Conservation (phyloP, 2,888 invertebrate genomes). For the Phengaris arion region DNA sequence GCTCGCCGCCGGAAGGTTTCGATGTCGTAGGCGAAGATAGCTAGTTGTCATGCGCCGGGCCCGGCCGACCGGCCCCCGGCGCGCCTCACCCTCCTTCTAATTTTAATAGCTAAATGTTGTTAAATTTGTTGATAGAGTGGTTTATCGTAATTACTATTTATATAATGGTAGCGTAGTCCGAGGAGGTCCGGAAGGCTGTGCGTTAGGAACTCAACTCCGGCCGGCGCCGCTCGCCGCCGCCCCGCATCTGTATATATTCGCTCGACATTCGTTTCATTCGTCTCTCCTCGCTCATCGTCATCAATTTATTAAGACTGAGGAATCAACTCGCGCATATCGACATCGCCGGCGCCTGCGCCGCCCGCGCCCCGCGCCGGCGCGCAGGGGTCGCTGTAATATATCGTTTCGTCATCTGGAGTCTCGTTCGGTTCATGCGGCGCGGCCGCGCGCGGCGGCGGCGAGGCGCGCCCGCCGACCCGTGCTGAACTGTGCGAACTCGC, state of each 20-base stretch:
- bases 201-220: slow-evolving; percentile 66
- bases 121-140: slow-evolving; percentile 77
- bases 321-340: slow-evolving; percentile 77
- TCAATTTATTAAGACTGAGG: slow-evolving; percentile 79
- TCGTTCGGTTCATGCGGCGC: slow-evolving; percentile 58
- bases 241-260: slow-evolving; percentile 70
- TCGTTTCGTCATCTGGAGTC: slow-evolving; percentile 60
- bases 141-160: slow-evolving; percentile 68
- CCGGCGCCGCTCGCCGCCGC: slow-evolving; percentile 40
- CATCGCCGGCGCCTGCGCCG: slow-evolving; percentile 65
- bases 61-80: slow-evolving; percentile 41
- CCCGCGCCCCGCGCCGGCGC: slow-evolving; percentile 32
- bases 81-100: slow-evolving; percentile 62
- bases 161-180: slow-evolving; percentile 58
- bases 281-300: slow-evolving; percentile 77
- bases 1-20: slow-evolving; percentile 58
- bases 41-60: slow-evolving; percentile 53
- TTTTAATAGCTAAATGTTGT: slow-evolving; percentile 79
- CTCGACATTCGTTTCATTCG: slow-evolving; percentile 75
- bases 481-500: not conserved
- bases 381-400: slow-evolving; percentile 65
- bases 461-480: slow-evolving; percentile 41
- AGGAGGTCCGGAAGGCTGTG: slow-evolving; percentile 72
- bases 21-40: slow-evolving; percentile 69
- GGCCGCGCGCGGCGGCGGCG: slow-evolving; percentile 48